Evolutionary conservation across 2,113 vertebrate species (phyloP).

Genomic region (Turdus rufiventris): DNA sequence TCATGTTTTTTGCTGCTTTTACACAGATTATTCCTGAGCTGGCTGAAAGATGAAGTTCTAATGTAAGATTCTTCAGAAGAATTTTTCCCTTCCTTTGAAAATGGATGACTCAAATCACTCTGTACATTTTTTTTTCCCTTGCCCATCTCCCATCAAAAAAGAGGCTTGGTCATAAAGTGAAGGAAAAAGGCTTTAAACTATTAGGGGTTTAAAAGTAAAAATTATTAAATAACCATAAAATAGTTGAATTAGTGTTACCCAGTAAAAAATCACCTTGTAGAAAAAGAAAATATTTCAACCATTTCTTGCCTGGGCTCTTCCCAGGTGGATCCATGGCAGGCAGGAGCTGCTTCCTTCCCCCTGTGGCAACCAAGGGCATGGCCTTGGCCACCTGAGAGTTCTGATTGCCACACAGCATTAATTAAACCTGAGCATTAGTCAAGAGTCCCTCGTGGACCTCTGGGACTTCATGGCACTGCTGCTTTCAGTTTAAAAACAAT

Average conservation of each 20-base stretch:
- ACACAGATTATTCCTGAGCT: background rate
- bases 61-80: background rate
- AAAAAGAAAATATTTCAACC: background rate
- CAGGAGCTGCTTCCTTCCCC: background rate
- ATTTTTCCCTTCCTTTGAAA: background rate
- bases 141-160: background rate
- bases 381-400: background rate
- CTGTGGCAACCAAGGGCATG: background rate
- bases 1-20: background rate
- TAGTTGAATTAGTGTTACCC: accelerated
- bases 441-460: background rate
- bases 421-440: background rate
- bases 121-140: background rate
- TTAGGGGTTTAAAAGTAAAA: background rate
- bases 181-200: background rate
- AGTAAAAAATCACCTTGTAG: background rate
- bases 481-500: background rate
- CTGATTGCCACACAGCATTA: too few relatives aligned
- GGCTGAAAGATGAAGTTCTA: background rate
- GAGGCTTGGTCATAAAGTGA: accelerated
- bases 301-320: background rate
- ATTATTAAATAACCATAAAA: background rate
- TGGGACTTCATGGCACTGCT: background rate
- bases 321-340: background rate
- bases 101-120: background rate